phyloP scores from a whole-genome alignment of 2,888 invertebrate species.

The Drosophila bunnanda region DNA sequence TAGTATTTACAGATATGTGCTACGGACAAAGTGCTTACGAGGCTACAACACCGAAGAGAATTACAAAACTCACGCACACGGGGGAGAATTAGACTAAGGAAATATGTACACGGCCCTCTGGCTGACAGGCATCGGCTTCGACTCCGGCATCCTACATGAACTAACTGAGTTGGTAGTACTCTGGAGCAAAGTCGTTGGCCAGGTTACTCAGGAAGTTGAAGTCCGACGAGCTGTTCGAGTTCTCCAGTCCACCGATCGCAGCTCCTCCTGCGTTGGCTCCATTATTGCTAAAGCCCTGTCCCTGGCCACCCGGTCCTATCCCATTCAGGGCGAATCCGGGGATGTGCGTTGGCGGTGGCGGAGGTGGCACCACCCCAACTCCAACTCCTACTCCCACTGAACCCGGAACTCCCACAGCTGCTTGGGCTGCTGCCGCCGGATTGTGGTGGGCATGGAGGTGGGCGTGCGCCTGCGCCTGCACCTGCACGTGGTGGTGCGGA shows the following conservation, averaged over 20 bases:
- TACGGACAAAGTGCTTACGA: constrained; percentile 37
- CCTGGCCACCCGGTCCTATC: constrained; percentile 41
- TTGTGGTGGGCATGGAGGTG: constrained; percentile 70
- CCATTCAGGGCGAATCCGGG: constrained; percentile 72
- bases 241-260: constrained; percentile 89
- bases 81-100: constrained; percentile 50
- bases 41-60: constrained; percentile 46
- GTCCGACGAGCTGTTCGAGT: constrained; percentile 96
- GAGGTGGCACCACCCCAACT: constrained; percentile 62
- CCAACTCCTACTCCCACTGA: constrained; percentile 60
- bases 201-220: constrained; percentile 96
- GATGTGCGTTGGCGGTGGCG: constrained; percentile 82
- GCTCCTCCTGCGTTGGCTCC: constrained; percentile 79
- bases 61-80: constrained; percentile 33
- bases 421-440: constrained; percentile 42
- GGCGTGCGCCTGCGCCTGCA: constrained; percentile 85
- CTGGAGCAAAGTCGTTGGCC: constrained; percentile 96
- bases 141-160: constrained; percentile 67
- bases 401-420: constrained; percentile 46
- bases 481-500: constrained; percentile 85
- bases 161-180: constrained; percentile 89
- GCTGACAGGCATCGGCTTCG: not conserved
- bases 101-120: constrained; percentile 53
- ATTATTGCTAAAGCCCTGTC: constrained; percentile 63
- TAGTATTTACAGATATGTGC: constrained; percentile 53